Percentiles rank a stretch among this genome's conserved stretches.
Evolutionary conservation across 2,888 invertebrate genomes (phyloP).

Genomic region (Parascotia fuliginaria): DNA sequence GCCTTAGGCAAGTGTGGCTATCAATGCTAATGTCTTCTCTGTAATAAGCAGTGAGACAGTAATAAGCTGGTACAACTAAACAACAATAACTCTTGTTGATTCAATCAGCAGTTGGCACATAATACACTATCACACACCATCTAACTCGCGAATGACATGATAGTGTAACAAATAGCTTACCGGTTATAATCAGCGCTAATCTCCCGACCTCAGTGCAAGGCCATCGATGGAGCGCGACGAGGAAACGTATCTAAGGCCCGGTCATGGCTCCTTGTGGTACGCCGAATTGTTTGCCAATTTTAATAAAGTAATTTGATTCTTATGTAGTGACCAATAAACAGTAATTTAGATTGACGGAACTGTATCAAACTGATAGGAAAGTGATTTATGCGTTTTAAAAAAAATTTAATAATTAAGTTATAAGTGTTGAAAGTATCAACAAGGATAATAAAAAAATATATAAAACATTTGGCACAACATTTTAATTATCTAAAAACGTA

Average conservation of each 20-base stretch:
- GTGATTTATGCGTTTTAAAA: background rate
- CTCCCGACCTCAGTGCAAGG: constrained; percentile 34
- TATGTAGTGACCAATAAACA: background rate
- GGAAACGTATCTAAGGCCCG: constrained; percentile 34
- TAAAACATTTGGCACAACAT: too few relatives aligned
- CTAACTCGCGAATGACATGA: constrained; percentile 1
- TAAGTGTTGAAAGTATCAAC: too few relatives aligned
- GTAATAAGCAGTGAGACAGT: too few relatives aligned
- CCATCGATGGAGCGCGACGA: constrained; percentile 29
- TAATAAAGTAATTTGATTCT: background rate
- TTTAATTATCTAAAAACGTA: too few relatives aligned
- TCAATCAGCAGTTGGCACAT: constrained; percentile 4
- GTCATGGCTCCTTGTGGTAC: constrained; percentile 36
- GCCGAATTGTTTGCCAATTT: background rate
- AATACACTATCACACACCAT: constrained; percentile 7
- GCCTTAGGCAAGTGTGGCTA: too few relatives aligned
- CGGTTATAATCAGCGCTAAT: constrained; percentile 20
- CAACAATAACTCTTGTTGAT: background rate
- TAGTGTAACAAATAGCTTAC: constrained; percentile 14
- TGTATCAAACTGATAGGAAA: background rate
- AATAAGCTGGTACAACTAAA: background rate
- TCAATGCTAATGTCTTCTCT: too few relatives aligned
- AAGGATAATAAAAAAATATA: too few relatives aligned
- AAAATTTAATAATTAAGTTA: too few relatives aligned
- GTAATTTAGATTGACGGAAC: background rate